Percentiles rank a stretch among this genome's conserved stretches.
These are phyloP conservation scores for Spisula subtruncata DNA, from an alignment of 2,888 invertebrate genomes.

Conservation along the genomic window DNA sequence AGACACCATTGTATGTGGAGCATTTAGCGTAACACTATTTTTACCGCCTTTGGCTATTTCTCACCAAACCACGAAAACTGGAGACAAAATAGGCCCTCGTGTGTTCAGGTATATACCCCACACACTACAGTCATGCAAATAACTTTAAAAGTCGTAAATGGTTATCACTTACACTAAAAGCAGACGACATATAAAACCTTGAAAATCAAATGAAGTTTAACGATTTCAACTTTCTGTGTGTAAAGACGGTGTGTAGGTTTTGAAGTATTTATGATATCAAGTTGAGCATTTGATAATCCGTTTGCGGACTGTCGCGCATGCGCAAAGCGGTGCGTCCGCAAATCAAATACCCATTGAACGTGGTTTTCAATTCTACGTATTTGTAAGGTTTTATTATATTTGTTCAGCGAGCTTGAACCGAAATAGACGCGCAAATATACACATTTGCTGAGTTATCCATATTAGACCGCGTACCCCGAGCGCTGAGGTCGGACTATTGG, in stretches of 20 bases:
- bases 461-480: conserved; percentile 42
- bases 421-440: conserved; percentile 62
- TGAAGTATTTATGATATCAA: conserved; percentile 44
- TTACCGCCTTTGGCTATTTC: background rate
- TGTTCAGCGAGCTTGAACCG: conserved; percentile 46
- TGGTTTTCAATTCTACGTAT: conserved; percentile 49
- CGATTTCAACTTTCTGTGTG: conserved; percentile 32
- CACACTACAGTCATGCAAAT: background rate
- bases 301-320: conserved; percentile 60
- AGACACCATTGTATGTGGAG: background rate
- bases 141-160: background rate
- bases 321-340: conserved; percentile 64
- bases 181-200: conserved; percentile 16
- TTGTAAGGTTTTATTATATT: conserved; percentile 55
- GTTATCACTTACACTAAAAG: conserved; percentile 11
- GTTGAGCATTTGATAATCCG: conserved; percentile 59
- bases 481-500: conserved; percentile 23
- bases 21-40: conserved; percentile 3
- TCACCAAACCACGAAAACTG: background rate
- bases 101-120: background rate
- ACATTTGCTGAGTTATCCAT: conserved; percentile 54
- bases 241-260: conserved; percentile 28
- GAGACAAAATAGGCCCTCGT: background rate
- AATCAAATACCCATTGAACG: conserved; percentile 64
- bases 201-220: conserved; percentile 35